phyloP scores from a whole-genome alignment of 2,113 vertebrate genomes.

The Lophius piscatorius region DNA sequence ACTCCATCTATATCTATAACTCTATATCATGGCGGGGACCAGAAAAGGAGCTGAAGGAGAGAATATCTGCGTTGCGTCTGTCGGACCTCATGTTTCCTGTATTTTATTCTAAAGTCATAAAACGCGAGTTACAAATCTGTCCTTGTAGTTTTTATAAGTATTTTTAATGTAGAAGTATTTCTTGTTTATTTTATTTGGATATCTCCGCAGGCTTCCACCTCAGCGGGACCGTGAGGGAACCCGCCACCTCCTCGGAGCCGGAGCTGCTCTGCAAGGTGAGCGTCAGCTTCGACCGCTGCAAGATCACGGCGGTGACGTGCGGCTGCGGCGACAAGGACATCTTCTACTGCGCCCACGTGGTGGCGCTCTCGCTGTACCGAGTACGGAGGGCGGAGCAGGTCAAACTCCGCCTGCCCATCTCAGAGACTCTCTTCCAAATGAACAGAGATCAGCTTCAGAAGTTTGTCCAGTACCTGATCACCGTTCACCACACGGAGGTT shows the following conservation, averaged over 20 bases:
- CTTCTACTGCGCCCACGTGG: conserved; percentile 97
- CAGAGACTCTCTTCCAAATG: conserved; percentile 98
- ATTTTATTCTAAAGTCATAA: too few relatives aligned
- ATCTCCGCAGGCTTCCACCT: conserved; percentile 89
- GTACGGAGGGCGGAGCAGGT: conserved; percentile 97
- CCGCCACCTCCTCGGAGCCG: conserved; percentile 89
- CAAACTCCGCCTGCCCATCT: conserved; percentile 98
- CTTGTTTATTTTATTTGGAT: background rate
- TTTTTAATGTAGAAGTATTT: too few relatives aligned
- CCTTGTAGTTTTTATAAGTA: too few relatives aligned
- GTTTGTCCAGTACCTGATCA: conserved; percentile 99
- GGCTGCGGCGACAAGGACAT: conserved; percentile 99
- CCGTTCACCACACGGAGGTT: conserved; percentile 97
- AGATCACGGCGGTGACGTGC: conserved; percentile 98
- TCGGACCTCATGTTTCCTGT: too few relatives aligned
- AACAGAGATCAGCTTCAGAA: conserved; percentile 98
- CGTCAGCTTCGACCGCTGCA: conserved; percentile 99
- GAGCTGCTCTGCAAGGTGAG: conserved; percentile 91
- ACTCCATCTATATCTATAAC: too few relatives aligned
- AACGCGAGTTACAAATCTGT: too few relatives aligned
- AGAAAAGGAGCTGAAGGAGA: too few relatives aligned
- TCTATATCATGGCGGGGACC: too few relatives aligned
- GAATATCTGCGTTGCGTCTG: too few relatives aligned
- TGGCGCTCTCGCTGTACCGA: conserved; percentile 94
- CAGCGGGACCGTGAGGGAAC: conserved; percentile 94